Evolutionary conservation across 92 coral and sea anemone species (phyloP).

Genomic region (Scolanthus callimorphus): DNA sequence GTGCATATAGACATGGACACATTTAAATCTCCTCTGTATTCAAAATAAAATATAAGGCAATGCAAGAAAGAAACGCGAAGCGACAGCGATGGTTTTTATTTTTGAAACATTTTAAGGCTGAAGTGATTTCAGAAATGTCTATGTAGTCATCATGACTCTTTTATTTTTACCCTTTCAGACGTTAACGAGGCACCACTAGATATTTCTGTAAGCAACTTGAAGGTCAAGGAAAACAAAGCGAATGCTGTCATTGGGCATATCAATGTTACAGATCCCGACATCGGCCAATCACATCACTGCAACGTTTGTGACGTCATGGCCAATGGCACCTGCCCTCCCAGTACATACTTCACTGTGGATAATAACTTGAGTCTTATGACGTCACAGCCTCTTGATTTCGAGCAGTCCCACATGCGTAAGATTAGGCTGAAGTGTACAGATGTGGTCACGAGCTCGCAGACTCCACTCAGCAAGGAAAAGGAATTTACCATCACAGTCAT

Average conservation of each 20-base stretch:
- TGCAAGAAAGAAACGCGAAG: too few species aligned
- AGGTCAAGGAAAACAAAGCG: constrained; percentile 60
- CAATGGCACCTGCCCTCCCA: constrained; percentile 7
- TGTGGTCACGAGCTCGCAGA: constrained; percentile 30
- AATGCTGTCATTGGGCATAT: constrained; percentile 59
- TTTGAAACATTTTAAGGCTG: too few species aligned
- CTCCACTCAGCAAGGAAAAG: constrained; percentile 26
- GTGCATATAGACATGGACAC: too few species aligned
- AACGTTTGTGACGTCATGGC: constrained; percentile 29
- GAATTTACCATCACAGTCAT: constrained; percentile 41
- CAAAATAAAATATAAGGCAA: too few species aligned
- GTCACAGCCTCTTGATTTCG: constrained; percentile 53
- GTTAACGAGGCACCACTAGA: constrained; percentile 72
- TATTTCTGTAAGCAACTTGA: constrained; percentile 25
- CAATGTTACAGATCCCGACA: constrained; percentile 72
- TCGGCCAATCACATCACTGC: constrained; percentile 68
- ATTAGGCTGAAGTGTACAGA: constrained; percentile 59
- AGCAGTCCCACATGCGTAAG: constrained; percentile 28
- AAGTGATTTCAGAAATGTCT: too few species aligned
- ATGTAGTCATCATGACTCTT: not conserved
- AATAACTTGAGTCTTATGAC: constrained; percentile 48
- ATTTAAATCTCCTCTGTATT: too few species aligned
- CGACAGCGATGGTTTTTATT: too few species aligned
- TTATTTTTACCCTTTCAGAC: constrained; percentile 32
- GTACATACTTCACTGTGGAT: constrained; percentile 46